Base-by-base conservation (phyloP, 2,888 invertebrate species). In the Drosophila dives region DNA sequence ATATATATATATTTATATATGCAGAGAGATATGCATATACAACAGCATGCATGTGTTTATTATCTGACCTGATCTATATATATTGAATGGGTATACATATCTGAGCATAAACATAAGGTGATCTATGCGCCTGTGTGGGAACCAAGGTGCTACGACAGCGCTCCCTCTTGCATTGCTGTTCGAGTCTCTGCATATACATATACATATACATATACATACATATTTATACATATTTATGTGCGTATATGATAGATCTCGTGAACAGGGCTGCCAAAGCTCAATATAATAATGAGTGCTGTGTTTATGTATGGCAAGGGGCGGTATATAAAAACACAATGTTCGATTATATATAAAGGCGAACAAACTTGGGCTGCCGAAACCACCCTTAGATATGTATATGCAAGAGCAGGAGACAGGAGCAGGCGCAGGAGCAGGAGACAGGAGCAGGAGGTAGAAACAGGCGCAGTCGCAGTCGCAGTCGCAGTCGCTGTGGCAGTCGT, bases 321-420 rank as follows among this genome's bases (percentile, higher is more conserved):
- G 89, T 86, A 89, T 86, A 86, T 89, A 79, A 73, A 55, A 26
- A 74, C 75, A 86, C 38, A 40, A 34, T 59, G 64, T 59, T 67
- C 60, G 62, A 70, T 17, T 11, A 49, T 67, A 71, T 76, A 73
- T 77, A 81, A 72, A 75, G 74, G 66, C 67, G 63, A 70, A 26
- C 53, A 67, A 86, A 81, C 61, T 76, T 79, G 71, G 69, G 62
- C 56, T 51, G 50, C 63, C 40, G 15, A 80, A 82, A 80, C 88
- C 90, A 90, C 90, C 91, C 90, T 73, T 91, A 80, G 73, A 38
- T 42, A 36, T 55, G 26, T 38, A n/a, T 45, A 45, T 45, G 38
- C 40, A 38, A 34, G 45, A 15, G 59, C 36, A 26, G 42, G 45
- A 33, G 48, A 23, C 17, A 71, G 51, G 63, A 59, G 49, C 66